Percentiles rank a stretch among this genome's conserved stretches.
Conservation (phyloP, 2,113 vertebrate species). For the Hippocampus comes region DNA sequence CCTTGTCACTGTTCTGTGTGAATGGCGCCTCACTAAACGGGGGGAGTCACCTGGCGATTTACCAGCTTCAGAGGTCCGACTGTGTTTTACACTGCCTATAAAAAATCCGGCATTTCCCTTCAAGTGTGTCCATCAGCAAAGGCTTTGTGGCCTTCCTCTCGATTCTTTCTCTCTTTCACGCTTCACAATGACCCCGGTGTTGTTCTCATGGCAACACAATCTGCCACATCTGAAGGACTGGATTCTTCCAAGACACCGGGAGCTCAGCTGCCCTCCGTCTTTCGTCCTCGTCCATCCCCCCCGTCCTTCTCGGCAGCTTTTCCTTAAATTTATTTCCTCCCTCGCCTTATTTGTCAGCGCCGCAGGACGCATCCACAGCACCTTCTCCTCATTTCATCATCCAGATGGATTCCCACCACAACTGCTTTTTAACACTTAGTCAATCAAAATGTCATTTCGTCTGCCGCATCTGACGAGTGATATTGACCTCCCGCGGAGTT, state of each 20-base stretch:
- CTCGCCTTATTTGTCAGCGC: constrained; percentile 46
- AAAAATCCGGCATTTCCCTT: background rate
- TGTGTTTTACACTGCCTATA: background rate
- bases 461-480: background rate
- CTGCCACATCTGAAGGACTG: constrained; percentile 67
- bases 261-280: constrained; percentile 58
- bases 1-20: too few relatives aligned
- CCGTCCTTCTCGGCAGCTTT: constrained; percentile 32
- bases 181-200: constrained; percentile 62
- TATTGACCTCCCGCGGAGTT: background rate
- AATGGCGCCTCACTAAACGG: too few relatives aligned
- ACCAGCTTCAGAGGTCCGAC: too few relatives aligned
- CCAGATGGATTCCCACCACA: constrained; percentile 5
- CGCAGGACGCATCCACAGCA: constrained; percentile 43
- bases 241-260: constrained; percentile 64
- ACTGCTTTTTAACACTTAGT: background rate
- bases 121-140: constrained; percentile 84
- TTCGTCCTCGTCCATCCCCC: constrained; percentile 34
- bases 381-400: constrained; percentile 51
- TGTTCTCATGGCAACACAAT: constrained; percentile 73
- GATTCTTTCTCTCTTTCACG: constrained; percentile 42
- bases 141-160: constrained; percentile 76
- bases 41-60: too few relatives aligned
- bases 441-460: background rate
- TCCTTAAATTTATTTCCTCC: constrained; percentile 50